Conservation (phyloP, 2,797 vertebrate species). For the Thalassophryne amazonica region DNA sequence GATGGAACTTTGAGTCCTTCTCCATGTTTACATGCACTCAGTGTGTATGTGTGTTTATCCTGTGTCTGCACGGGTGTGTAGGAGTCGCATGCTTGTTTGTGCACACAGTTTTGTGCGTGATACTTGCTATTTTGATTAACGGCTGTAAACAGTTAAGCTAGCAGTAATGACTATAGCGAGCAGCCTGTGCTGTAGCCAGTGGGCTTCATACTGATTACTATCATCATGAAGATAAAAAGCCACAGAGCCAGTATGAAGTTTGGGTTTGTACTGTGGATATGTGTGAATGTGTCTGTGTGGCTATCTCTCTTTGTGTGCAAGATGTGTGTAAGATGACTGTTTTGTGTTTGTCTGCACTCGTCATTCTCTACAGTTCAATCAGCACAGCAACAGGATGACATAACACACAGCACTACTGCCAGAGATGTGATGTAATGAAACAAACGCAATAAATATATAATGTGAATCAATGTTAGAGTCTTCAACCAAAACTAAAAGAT, state of each 20-base stretch:
- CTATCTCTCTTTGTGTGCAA: constrained; percentile 3
- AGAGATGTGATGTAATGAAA: too few relatives aligned
- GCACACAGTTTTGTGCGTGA: constrained; percentile 16
- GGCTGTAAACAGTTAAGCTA: constrained; percentile 76
- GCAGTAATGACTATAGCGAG: constrained; percentile 76
- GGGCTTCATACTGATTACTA: constrained; percentile 71
- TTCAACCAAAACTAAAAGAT: too few relatives aligned
- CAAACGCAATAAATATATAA: too few relatives aligned
- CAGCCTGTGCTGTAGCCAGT: constrained; percentile 66
- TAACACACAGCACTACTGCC: too few relatives aligned
- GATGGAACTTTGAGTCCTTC: constrained; percentile 53
- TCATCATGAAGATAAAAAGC: constrained; percentile 74
- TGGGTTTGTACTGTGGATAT: constrained; percentile 14
- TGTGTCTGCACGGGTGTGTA: not conserved
- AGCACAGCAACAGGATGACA: too few relatives aligned
- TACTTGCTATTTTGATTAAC: constrained; percentile 77
- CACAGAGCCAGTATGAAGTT: constrained; percentile 21
- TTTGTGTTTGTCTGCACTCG: too few relatives aligned
- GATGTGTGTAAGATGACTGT: too few relatives aligned
- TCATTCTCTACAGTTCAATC: too few relatives aligned
- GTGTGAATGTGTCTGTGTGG: constrained; percentile 25
- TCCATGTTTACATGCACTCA: constrained; percentile 52
- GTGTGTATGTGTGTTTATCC: constrained; percentile 15
- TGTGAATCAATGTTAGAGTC: too few relatives aligned
- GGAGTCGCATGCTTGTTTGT: constrained; percentile 3